These are phyloP conservation scores for Ametastegia equiseti DNA, from an alignment of 2,888 invertebrate species.

Conservation along the genomic window DNA sequence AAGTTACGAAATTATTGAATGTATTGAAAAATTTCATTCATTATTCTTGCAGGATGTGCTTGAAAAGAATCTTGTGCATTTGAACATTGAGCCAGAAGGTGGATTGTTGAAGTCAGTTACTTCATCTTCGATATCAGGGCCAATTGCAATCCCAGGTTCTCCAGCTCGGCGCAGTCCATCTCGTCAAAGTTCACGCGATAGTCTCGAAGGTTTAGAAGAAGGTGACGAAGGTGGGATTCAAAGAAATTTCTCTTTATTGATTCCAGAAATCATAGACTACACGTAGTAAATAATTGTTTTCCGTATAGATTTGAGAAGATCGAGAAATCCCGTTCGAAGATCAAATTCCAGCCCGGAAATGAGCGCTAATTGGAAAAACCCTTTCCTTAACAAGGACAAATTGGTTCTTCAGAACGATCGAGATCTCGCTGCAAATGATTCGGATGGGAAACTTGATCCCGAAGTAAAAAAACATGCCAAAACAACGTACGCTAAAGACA, in stretches of 20 bases:
- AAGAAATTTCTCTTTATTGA: slow-evolving; percentile 47
- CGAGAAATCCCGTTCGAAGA: slow-evolving; percentile 89
- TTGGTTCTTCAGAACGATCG: slow-evolving; percentile 66
- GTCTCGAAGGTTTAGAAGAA: slow-evolving; percentile 78
- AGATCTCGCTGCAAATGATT: slow-evolving; percentile 63
- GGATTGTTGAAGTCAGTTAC: slow-evolving; percentile 62
- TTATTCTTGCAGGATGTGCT: slow-evolving; percentile 59
- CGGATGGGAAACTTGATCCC: slow-evolving; percentile 71
- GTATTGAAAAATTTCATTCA: background rate
- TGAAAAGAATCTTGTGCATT: slow-evolving; percentile 64
- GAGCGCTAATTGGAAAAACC: slow-evolving; percentile 91
- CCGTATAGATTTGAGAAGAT: slow-evolving; percentile 75
- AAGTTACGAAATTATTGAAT: background rate
- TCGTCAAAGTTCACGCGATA: slow-evolving; percentile 78
- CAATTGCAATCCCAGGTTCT: slow-evolving; percentile 76
- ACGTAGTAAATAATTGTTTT: slow-evolving; percentile 24
- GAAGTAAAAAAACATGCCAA: slow-evolving; percentile 82
- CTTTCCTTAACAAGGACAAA: slow-evolving; percentile 79
- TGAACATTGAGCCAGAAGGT: slow-evolving; percentile 63
- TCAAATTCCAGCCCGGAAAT: slow-evolving; percentile 96
- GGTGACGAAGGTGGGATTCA: slow-evolving; percentile 73
- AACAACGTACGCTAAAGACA: slow-evolving; percentile 83
- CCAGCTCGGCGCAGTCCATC: slow-evolving; percentile 76
- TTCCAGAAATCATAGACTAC: background rate
- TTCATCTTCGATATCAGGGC: slow-evolving; percentile 70